phyloP scores from a whole-genome alignment of 2,113 vertebrate species.

The Hyaena hyaena region DNA sequence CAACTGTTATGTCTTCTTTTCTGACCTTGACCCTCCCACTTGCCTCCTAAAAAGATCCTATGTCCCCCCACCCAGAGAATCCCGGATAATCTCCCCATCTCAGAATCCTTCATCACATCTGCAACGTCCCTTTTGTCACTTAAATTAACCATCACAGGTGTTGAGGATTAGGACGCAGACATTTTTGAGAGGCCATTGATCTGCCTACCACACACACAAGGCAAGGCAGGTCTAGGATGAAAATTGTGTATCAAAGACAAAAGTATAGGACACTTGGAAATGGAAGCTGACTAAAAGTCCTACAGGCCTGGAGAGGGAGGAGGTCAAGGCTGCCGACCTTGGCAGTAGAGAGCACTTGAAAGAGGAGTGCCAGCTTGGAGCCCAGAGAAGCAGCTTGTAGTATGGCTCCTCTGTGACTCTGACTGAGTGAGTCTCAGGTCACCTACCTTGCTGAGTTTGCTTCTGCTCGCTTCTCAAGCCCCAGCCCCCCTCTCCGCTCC shows the following conservation, averaged over 20 bases:
- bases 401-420: neutral
- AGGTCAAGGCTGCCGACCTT: neutral
- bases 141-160: neutral
- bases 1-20: neutral
- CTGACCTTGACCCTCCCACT: neutral
- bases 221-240: neutral
- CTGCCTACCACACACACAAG: neutral
- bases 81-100: neutral
- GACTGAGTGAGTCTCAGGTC: neutral
- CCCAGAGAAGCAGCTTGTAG: neutral
- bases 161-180: neutral
- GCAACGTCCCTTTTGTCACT: neutral
- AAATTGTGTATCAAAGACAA: neutral
- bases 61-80: neutral
- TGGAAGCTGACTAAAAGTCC: neutral
- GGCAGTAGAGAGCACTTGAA: neutral
- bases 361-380: neutral
- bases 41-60: neutral
- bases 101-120: neutral
- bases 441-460: neutral
- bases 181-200: neutral
- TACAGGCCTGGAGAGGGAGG: neutral
- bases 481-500: neutral
- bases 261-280: accelerated
- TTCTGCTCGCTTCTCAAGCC: neutral